Evolutionary conservation across 2,888 invertebrate species (phyloP).

Genomic region (Melinaea marsaeus): DNA sequence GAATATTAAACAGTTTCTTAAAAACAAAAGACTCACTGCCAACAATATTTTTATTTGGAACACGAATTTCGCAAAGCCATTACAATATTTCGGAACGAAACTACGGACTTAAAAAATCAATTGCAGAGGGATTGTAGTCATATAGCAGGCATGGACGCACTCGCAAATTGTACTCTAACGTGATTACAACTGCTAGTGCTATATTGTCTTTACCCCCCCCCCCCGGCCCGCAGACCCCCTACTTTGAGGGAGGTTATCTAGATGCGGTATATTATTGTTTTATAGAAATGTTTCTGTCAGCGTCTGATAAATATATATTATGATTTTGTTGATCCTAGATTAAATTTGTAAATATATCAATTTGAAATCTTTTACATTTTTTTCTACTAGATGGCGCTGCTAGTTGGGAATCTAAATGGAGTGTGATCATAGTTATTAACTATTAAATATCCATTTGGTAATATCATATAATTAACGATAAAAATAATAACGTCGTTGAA

Average conservation of each 20-base stretch:
- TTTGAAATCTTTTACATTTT: too few species aligned
- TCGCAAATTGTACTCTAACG: conserved; percentile 89
- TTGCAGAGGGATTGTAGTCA: conserved; percentile 54
- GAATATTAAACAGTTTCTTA: not conserved
- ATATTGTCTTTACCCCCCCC: conserved; percentile 62
- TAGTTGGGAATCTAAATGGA: too few species aligned
- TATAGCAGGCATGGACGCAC: conserved; percentile 82
- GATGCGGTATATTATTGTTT: conserved; percentile 23
- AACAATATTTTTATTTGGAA: not conserved
- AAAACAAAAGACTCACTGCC: not conserved
- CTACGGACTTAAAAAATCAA: conserved; percentile 42
- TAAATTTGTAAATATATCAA: too few species aligned
- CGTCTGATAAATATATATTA: too few species aligned
- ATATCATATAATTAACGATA: too few species aligned
- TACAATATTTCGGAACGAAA: conserved; percentile 24
- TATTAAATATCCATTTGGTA: too few species aligned
- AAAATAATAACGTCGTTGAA: too few species aligned
- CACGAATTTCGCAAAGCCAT: conserved; percentile 5
- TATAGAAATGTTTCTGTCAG: not conserved
- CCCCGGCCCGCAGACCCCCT: conserved; percentile 35
- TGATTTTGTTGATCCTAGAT: too few species aligned
- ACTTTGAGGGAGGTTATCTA: conserved; percentile 25
- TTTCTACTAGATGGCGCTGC: too few species aligned
- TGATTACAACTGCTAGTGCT: conserved; percentile 82
- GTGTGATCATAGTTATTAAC: too few species aligned